These are phyloP conservation scores for Meloidogyne exigua DNA, from an alignment of 1,140 invertebrate genomes.

Conservation along the genomic window DNA sequence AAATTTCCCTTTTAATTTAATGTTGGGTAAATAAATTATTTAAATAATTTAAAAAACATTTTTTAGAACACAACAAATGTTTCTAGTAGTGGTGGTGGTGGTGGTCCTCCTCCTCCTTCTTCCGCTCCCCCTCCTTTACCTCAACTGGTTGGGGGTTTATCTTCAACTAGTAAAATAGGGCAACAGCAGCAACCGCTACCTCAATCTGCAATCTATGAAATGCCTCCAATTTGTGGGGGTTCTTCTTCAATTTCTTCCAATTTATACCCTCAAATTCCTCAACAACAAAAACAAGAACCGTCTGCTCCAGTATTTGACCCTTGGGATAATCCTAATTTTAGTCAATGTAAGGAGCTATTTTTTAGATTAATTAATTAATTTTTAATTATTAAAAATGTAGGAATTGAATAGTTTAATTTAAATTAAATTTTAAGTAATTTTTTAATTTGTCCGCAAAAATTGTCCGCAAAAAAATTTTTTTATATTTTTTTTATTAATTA, in stretches of 20 bases:
- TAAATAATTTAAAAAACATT: background rate
- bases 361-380: conserved; percentile 7
- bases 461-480: no score
- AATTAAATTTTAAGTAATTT: no score
- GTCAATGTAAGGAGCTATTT: conserved; percentile 2
- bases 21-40: no score
- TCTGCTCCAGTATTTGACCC: conserved; percentile 20
- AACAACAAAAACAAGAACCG: conserved; percentile 7
- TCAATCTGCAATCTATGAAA: conserved; percentile 29
- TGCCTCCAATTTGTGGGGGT: conserved; percentile 6
- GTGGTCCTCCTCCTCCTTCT: conserved; percentile 31
- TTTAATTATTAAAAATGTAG: no score
- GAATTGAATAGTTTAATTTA: no score
- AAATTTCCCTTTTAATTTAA: no score
- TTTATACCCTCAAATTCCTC: background rate
- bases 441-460: background rate
- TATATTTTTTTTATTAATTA: no score
- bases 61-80: no score
- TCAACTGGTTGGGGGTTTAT: background rate
- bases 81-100: no score
- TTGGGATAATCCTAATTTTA: conserved; percentile 22
- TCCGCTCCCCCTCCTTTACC: conserved; percentile 39
- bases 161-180: background rate
- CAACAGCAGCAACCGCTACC: background rate
- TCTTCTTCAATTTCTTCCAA: background rate